Conservation (phyloP, 2,797 vertebrate species). For the Ceyx erithaca region DNA sequence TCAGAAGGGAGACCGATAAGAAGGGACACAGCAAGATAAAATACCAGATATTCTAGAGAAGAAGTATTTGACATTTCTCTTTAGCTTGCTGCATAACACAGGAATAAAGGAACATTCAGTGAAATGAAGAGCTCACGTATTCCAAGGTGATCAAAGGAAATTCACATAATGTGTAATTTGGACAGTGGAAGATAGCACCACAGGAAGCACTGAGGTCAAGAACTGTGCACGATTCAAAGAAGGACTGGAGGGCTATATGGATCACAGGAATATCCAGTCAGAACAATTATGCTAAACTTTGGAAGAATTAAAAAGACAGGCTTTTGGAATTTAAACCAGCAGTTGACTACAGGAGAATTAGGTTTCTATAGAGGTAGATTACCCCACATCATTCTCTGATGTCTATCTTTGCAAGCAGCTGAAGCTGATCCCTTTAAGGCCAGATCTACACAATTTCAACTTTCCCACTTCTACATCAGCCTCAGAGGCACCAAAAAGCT, state of each 20-base stretch:
- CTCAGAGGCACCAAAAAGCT: not conserved
- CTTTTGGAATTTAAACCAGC: conserved; percentile 10
- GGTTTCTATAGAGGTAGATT: not conserved
- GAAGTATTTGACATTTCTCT: not conserved
- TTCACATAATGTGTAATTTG: conserved; percentile 22
- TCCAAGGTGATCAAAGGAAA: conserved; percentile 55
- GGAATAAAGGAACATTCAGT: conserved; percentile 18
- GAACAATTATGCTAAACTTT: conserved; percentile 44
- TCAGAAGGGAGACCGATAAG: not conserved
- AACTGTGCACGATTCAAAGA: conserved; percentile 44
- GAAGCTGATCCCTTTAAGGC: not conserved
- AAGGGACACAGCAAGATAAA: not conserved
- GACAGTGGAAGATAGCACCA: conserved; percentile 8
- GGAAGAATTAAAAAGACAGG: conserved; percentile 8
- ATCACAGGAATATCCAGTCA: conserved; percentile 30
- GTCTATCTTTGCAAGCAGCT: not conserved
- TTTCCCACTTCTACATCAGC: not conserved
- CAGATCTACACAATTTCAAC: not conserved
- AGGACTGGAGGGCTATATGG: not conserved
- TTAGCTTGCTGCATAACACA: not conserved
- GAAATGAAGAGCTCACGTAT: conserved; percentile 20
- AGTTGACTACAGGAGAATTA: not conserved
- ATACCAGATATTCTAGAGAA: not conserved
- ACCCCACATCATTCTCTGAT: not conserved
- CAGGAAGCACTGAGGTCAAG: conserved; percentile 42